Conservation (phyloP, 2,797 vertebrate genomes). For the Lates japonicus region DNA sequence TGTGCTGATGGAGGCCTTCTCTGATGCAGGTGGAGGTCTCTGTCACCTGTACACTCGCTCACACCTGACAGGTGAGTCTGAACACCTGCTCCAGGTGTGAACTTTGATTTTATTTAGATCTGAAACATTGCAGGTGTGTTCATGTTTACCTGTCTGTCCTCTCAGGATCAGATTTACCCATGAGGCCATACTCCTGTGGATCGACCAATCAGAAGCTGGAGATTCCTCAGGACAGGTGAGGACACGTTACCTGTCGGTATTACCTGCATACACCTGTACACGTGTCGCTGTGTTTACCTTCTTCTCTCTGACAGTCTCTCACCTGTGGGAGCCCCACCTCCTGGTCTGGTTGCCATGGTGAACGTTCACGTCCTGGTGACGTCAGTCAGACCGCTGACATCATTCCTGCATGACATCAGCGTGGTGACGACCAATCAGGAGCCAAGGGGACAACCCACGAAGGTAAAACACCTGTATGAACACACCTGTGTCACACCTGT, state of each 20-base stretch:
- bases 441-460: slow-evolving; percentile 82
- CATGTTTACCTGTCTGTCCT: neutral
- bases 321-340: slow-evolving; percentile 60
- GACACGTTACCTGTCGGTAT: neutral
- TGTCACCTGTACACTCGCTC: slow-evolving; percentile 83
- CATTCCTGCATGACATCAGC: slow-evolving; percentile 90
- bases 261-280: neutral
- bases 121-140: neutral
- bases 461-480: slow-evolving; percentile 80
- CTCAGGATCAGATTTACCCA: slow-evolving; percentile 58
- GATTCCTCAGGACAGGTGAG: slow-evolving; percentile 54
- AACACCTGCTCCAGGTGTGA: neutral
- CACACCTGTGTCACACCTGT: too few species aligned
- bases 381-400: slow-evolving; percentile 89
- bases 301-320: slow-evolving; percentile 34
- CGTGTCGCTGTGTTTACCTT: neutral
- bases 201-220: slow-evolving; percentile 37
- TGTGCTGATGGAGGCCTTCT: slow-evolving; percentile 88
- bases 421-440: slow-evolving; percentile 86
- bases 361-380: slow-evolving; percentile 93
- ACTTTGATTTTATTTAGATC: too few species aligned
- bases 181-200: slow-evolving; percentile 65
- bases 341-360: slow-evolving; percentile 87
- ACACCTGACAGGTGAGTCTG: slow-evolving; percentile 88
- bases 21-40: slow-evolving; percentile 87